These are phyloP conservation scores for Neoseiulus cucumeris DNA, from an alignment of 1,140 invertebrate genomes.

Conservation along the genomic window DNA sequence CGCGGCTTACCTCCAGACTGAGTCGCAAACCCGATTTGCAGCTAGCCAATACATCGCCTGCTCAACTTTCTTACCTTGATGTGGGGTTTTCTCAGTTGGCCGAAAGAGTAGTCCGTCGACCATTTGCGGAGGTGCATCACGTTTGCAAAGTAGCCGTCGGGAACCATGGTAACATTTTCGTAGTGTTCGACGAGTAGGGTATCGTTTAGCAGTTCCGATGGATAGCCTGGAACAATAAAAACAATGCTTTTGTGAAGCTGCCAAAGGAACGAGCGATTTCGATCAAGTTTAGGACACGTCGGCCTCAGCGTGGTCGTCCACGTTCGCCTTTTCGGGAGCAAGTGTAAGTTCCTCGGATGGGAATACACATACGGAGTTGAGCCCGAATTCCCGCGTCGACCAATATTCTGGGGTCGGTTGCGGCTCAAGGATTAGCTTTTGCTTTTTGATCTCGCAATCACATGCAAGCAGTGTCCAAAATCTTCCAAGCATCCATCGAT, in stretches of 20 bases:
- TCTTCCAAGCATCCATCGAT: too few species aligned
- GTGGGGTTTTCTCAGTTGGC: slow-evolving; percentile 48
- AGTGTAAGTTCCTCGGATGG: too few species aligned
- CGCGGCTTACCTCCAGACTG: background rate
- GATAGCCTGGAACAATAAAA: slow-evolving; percentile 22
- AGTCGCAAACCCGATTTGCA: background rate
- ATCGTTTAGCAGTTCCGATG: slow-evolving; percentile 29
- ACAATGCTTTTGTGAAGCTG: background rate
- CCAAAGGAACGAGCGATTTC: background rate
- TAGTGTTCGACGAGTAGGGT: slow-evolving; percentile 25
- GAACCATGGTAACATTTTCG: slow-evolving; percentile 24
- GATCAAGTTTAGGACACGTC: background rate
- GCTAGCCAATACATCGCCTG: background rate
- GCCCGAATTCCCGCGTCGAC: too few species aligned
- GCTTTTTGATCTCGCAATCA: too few species aligned
- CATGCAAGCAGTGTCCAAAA: too few species aligned
- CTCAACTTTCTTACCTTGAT: slow-evolving; percentile 45
- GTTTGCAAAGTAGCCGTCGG: slow-evolving; percentile 29
- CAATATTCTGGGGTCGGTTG: too few species aligned
- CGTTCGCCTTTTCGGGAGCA: too few species aligned
- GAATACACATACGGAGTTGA: too few species aligned
- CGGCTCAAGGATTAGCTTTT: too few species aligned
- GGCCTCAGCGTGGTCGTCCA: too few species aligned
- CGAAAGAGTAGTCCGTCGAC: slow-evolving; percentile 50
- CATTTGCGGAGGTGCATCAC: slow-evolving; percentile 51